Percentiles rank a stretch among this genome's conserved stretches.
phyloP scores from a whole-genome alignment of 2,113 vertebrate species.

The Ginglymostoma cirratum region DNA sequence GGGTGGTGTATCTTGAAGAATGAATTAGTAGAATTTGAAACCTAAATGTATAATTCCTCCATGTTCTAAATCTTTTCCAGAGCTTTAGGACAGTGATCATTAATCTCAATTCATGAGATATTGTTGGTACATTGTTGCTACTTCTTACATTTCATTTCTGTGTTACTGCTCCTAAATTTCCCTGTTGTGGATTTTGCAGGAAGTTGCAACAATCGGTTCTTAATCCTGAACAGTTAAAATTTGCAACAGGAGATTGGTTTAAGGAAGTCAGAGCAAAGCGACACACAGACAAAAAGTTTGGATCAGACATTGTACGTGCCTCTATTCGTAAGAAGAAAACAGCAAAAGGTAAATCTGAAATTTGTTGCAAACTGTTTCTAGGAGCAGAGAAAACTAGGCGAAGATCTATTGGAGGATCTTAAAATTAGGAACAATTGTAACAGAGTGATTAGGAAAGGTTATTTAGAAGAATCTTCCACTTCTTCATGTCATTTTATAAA shows the following conservation, averaged over 20 bases:
- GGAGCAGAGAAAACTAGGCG: not conserved
- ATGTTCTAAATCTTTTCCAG: not conserved
- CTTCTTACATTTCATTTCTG: not conserved
- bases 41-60: not conserved
- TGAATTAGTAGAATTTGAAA: not conserved
- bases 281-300: slow-evolving; percentile 55
- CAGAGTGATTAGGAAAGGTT: not conserved
- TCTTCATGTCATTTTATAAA: not conserved
- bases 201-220: slow-evolving; percentile 62
- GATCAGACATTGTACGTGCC: slow-evolving; percentile 72
- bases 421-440: not conserved
- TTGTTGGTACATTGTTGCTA: not conserved
- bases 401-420: not conserved
- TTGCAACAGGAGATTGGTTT: slow-evolving; percentile 82
- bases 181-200: slow-evolving; percentile 49
- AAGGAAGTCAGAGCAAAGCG: slow-evolving; percentile 66
- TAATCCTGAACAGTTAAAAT: slow-evolving; percentile 62
- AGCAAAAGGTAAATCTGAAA: slow-evolving; percentile 58
- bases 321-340: slow-evolving; percentile 75
- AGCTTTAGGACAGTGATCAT: not conserved
- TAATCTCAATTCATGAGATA: not conserved
- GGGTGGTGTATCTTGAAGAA: not conserved
- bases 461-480: not conserved
- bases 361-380: not conserved
- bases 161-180: not conserved